Base-by-base conservation (phyloP, 2,113 vertebrate species). In the Prinia subflava region DNA sequence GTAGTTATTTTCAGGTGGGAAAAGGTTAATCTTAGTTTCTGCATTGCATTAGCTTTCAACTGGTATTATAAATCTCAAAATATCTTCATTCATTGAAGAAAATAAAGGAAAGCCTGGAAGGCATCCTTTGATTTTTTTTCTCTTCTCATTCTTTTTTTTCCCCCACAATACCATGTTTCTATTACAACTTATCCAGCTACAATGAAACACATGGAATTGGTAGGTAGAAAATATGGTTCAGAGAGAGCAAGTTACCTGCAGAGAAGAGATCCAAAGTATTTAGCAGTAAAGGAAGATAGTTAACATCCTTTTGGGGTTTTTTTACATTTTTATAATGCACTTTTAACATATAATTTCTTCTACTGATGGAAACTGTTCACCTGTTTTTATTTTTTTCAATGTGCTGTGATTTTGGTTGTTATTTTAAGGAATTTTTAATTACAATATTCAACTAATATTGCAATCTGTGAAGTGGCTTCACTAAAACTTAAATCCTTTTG, bases 131-230 rank as follows among this genome's bases (percentile, higher is more conserved):
- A 31, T 19, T 47, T 63, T 39, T 39, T 22, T 42, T 11, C 3
- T 5, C 1, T 47, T n/a, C 22, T 71, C 1, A 27, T 23, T 15
- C 0, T 24, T 23, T 37, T 55, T 31, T 33, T 37, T 15, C 5
- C 9, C 30, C 1, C 10, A 37, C 15, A 16, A 9, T 63, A 13
- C 3, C 23, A 8, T 35, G 6, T 2, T 94, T 80, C 33, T 77
- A 27, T 19, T 16, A 49, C 10, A 86, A 37, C 12, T 69, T 73
- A 25, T 1, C 2, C 6, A 57, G 14, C 42, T 67, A 4, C 23
- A 53, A n/a, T 67, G 20, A 86, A 33, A 63, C 13, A 33, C 21
- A 57, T 84, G 3, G 11, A 62, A 84, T 7, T 50, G 11, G 63
- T 15, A 60, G 8, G 39, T 37, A 39, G 15, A 47, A 84, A 70